Evolutionary conservation across 2,113 vertebrate species (phyloP).

Genomic region (Pimephales promelas): DNA sequence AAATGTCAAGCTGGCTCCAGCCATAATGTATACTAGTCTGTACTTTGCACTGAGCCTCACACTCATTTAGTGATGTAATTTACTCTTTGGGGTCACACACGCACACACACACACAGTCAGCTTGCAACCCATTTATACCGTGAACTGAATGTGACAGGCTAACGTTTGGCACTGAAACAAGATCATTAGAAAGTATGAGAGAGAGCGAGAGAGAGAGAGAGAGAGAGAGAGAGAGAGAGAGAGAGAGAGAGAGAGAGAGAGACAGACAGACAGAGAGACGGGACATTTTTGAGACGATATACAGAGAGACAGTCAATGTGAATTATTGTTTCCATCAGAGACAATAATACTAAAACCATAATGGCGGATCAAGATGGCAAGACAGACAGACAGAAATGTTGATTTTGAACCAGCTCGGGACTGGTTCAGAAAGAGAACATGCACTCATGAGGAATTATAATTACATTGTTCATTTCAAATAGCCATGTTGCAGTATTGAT

Average conservation of each 20-base stretch:
- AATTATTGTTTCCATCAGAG: constrained; percentile 15
- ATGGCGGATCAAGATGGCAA: background rate
- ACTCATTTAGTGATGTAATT: constrained; percentile 57
- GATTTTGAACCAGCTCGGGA: constrained; percentile 2
- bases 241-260: background rate
- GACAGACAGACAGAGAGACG: constrained; percentile 14
- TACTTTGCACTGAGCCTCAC: constrained; percentile 49
- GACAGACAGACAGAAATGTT: constrained; percentile 19
- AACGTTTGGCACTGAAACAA: constrained; percentile 50
- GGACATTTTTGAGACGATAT: constrained; percentile 15
- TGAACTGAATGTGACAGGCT: constrained; percentile 40
- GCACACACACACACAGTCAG: constrained; percentile 1
- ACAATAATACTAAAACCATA: constrained; percentile 18
- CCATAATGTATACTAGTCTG: constrained; percentile 47
- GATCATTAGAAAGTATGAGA: constrained; percentile 37
- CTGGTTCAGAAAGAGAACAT: background rate
- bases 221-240: constrained; percentile 14
- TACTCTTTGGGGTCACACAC: constrained; percentile 49
- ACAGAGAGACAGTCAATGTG: constrained; percentile 6
- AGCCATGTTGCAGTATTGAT: background rate
- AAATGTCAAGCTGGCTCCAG: constrained; percentile 51
- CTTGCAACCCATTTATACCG: constrained; percentile 52
- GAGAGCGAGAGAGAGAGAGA: background rate
- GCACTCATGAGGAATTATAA: constrained; percentile 36
- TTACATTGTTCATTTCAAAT: constrained; percentile 32